These are phyloP conservation scores for Euphonia xanthogaster DNA, from an alignment of 2,797 vertebrate species.

Conservation along the genomic window DNA sequence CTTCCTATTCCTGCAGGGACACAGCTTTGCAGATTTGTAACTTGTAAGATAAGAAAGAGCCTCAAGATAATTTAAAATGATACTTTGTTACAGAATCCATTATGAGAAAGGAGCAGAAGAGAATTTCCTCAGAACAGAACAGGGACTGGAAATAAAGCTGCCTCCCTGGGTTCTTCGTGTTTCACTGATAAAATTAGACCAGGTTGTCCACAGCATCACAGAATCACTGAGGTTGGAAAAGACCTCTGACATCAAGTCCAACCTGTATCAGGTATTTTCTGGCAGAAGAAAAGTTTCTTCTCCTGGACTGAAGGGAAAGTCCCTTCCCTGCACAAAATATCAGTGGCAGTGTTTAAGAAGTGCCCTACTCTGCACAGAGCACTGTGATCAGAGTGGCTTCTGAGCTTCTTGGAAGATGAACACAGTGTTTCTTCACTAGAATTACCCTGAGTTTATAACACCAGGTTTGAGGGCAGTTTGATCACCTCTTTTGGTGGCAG, in stretches of 20 bases:
- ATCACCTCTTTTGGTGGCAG: not conserved
- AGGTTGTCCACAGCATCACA: not conserved
- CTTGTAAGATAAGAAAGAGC: not conserved
- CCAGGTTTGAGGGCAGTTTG: not conserved
- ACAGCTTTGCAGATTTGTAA: not conserved
- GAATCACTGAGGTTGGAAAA: not conserved
- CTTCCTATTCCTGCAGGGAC: not conserved
- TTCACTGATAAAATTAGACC: not conserved
- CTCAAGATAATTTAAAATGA: not conserved
- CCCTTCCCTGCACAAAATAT: not conserved
- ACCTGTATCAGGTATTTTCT: not conserved
- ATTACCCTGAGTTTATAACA: not conserved
- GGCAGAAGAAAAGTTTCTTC: not conserved
- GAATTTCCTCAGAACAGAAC: not conserved
- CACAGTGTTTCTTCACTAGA: not conserved
- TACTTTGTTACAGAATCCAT: not conserved
- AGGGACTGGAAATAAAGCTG: not conserved
- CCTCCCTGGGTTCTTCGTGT: not conserved
- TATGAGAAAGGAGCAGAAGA: not conserved
- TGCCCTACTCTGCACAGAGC: not conserved
- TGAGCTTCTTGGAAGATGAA: not conserved
- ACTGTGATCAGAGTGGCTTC: not conserved
- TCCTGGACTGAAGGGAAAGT: not conserved
- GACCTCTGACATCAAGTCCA: not conserved
- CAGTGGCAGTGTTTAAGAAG: not conserved